phyloP scores from a whole-genome alignment of 2,113 vertebrate genomes.

The Oryzias celebensis region DNA sequence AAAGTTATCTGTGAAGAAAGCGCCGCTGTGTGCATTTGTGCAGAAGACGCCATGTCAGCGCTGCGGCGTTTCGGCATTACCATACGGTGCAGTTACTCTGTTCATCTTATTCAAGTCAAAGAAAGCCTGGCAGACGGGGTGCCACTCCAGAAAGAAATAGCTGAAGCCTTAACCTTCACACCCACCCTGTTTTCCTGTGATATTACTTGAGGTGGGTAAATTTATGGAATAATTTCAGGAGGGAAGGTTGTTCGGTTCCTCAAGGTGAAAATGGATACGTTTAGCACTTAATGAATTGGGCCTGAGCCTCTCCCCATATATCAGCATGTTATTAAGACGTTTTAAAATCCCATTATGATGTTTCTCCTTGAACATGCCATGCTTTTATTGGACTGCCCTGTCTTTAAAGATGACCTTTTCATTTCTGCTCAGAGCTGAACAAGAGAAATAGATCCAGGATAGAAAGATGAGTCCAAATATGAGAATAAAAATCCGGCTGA shows the following conservation, averaged over 20 bases:
- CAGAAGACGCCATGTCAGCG: slow-evolving; percentile 27
- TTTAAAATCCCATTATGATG: slow-evolving; percentile 87
- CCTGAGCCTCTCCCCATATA: slow-evolving; percentile 78
- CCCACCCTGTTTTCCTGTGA: slow-evolving; percentile 13
- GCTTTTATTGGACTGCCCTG: slow-evolving; percentile 82
- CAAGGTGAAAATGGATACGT: slow-evolving; percentile 84
- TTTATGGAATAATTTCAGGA: slow-evolving; percentile 82
- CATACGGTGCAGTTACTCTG: slow-evolving; percentile 49
- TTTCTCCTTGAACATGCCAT: slow-evolving; percentile 85
- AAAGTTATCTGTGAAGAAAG: slow-evolving; percentile 5
- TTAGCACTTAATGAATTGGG: slow-evolving; percentile 84
- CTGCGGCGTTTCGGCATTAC: slow-evolving; percentile 52
- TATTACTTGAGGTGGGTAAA: slow-evolving; percentile 83
- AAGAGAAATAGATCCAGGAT: slow-evolving; percentile 48
- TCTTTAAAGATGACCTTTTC: slow-evolving; percentile 85
- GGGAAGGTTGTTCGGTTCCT: slow-evolving; percentile 80
- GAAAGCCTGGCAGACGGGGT: slow-evolving; percentile 37
- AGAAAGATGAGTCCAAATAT: slow-evolving; percentile 30
- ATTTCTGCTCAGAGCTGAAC: slow-evolving; percentile 62
- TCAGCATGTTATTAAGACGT: slow-evolving; percentile 86
- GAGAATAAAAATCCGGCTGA: slow-evolving; percentile 18
- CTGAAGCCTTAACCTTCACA: slow-evolving; percentile 65
- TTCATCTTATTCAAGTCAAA: slow-evolving; percentile 36
- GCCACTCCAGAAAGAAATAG: slow-evolving; percentile 36
- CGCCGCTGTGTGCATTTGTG: neutral